A percentile compares a stretch with the other conserved stretches of the same genome.
Conservation (phyloP, 2,888 invertebrate genomes). For the Drosophila subsilvestris region DNA sequence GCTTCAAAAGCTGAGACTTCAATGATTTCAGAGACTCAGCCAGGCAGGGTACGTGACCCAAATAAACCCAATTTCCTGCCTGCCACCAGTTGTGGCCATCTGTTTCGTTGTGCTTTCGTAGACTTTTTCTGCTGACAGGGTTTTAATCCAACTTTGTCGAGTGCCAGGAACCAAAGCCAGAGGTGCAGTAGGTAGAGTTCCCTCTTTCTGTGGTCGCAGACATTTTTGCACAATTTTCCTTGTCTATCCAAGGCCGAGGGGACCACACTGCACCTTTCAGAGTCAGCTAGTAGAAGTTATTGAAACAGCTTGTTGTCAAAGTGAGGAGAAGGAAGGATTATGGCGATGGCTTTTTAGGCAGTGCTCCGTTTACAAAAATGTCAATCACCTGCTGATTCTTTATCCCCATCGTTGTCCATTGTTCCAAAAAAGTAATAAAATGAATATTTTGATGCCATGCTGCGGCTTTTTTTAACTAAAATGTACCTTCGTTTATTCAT, state of each 20-base stretch:
- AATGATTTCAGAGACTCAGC: not conserved
- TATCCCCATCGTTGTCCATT: constrained; percentile 2
- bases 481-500: constrained; percentile 7
- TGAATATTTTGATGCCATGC: constrained; percentile 14
- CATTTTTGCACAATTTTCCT: constrained; percentile 26
- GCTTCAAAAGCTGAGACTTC: not conserved
- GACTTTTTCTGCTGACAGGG: constrained; percentile 9
- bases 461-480: constrained; percentile 31
- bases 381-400: not conserved
- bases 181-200: not conserved
- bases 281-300: no score
- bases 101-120: constrained; percentile 12
- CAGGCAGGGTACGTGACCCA: constrained; percentile 5
- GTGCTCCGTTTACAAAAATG: constrained; percentile 16
- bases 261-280: not conserved
- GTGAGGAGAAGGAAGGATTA: constrained; percentile 4
- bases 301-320: not conserved
- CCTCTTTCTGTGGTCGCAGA: constrained; percentile 32
- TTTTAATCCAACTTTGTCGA: constrained; percentile 45
- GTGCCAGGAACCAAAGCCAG: constrained; percentile 8
- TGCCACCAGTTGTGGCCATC: not conserved
- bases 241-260: not conserved
- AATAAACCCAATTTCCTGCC: constrained; percentile 22
- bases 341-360: constrained; percentile 16
- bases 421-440: constrained; percentile 8